phyloP scores from a whole-genome alignment of 2,888 invertebrate species.

The Eupithecia vulgata region DNA sequence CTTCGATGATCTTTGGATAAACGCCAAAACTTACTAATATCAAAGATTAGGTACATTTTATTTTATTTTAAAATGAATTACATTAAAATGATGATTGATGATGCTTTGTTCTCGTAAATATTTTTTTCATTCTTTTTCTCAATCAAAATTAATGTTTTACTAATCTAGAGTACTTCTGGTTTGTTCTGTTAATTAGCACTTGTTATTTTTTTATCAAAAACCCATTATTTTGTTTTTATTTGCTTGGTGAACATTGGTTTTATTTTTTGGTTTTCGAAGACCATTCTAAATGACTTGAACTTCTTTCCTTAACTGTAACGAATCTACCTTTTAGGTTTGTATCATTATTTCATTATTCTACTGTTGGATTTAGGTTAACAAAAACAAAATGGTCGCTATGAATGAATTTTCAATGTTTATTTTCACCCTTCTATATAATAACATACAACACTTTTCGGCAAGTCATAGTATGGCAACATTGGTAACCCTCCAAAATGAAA shows the following conservation, averaged over 20 bases:
- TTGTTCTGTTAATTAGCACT: neutral
- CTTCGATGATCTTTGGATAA: conserved; percentile 35
- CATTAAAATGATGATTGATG: too few relatives aligned
- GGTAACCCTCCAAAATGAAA: neutral
- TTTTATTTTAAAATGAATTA: too few relatives aligned
- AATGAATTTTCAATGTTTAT: neutral
- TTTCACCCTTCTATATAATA: neutral
- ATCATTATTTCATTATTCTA: neutral
- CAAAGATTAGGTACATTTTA: too few relatives aligned
- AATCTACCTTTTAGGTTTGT: too few relatives aligned
- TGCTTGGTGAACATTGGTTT: neutral
- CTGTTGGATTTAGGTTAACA: too few relatives aligned
- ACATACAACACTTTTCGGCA: neutral
- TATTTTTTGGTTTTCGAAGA: neutral
- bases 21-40: neutral
- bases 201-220: neutral
- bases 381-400: neutral
- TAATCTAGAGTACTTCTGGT: neutral
- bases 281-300: neutral
- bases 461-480: neutral
- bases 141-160: too few relatives aligned
- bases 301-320: too few relatives aligned
- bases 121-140: too few relatives aligned
- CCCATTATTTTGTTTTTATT: neutral
- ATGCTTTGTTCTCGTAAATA: too few relatives aligned